phyloP scores from a whole-genome alignment of 2,113 vertebrate genomes.

The Mugil cephalus region DNA sequence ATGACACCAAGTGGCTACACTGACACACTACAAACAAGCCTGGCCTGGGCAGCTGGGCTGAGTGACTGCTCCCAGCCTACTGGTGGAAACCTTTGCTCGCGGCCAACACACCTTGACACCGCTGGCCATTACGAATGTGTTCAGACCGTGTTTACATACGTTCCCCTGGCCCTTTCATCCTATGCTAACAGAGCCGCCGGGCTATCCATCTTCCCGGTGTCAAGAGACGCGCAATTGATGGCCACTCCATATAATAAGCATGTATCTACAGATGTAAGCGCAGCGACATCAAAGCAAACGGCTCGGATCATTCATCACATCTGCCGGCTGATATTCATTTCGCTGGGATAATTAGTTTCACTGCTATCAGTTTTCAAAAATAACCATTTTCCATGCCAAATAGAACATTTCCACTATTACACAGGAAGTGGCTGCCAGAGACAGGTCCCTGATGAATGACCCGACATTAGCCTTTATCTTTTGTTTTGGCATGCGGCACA shows the following conservation, averaged over 20 bases:
- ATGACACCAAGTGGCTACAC: conserved; percentile 84
- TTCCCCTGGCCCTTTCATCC: conserved; percentile 48
- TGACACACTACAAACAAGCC: conserved; percentile 80
- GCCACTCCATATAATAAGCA: conserved; percentile 31
- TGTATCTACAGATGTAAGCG: conserved; percentile 71
- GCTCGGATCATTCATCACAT: conserved; percentile 59
- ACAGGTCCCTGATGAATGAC: conserved; percentile 73
- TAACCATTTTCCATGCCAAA: conserved; percentile 66
- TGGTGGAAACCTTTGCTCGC: conserved; percentile 66
- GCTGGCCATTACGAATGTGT: conserved; percentile 52
- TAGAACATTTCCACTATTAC: conserved; percentile 68
- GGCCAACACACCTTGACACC: conserved; percentile 73
- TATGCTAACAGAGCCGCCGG: conserved; percentile 37
- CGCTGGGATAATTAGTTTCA: conserved; percentile 56
- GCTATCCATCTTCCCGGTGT: conserved; percentile 38
- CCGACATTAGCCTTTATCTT: conserved; percentile 78
- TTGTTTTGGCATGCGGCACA: conserved; percentile 77
- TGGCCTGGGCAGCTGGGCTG: conserved; percentile 43
- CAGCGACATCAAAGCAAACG: conserved; percentile 58
- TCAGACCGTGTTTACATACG: conserved; percentile 61
- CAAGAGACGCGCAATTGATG: conserved; percentile 39
- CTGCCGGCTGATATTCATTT: conserved; percentile 66
- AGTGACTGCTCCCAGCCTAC: conserved; percentile 60
- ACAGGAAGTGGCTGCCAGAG: conserved; percentile 65
- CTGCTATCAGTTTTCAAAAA: conserved; percentile 68